These are phyloP conservation scores for Sycobia sp. DNA, from an alignment of 1,140 invertebrate species.

Conservation along the genomic window DNA sequence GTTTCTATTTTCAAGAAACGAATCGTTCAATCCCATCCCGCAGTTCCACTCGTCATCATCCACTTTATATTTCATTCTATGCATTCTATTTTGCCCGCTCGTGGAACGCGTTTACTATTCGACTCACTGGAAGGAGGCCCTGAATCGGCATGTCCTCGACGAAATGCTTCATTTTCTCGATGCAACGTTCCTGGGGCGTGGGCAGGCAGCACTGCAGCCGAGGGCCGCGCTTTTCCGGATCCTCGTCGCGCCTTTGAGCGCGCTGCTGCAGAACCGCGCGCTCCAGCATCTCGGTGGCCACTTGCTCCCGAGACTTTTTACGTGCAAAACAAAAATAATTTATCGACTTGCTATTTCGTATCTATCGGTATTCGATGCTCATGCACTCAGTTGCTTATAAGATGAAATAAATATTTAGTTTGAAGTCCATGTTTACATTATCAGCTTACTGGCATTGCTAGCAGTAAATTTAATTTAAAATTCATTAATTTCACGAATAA, in stretches of 20 bases:
- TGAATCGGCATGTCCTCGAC: constrained; percentile 38
- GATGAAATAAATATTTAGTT: no score
- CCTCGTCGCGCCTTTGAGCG: background rate
- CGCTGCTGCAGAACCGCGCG: background rate
- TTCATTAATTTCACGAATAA: no score
- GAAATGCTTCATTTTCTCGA: constrained; percentile 42
- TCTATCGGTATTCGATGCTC: no score
- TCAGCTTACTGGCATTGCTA: no score
- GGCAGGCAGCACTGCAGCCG: constrained; percentile 37
- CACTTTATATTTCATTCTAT: background rate
- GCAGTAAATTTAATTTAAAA: no score
- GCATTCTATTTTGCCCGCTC: no score
- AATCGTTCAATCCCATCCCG: background rate
- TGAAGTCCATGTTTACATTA: no score
- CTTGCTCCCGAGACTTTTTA: constrained; percentile 9
- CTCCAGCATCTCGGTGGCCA: constrained; percentile 12
- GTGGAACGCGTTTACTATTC: background rate
- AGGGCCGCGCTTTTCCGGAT: background rate
- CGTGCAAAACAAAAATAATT: no score
- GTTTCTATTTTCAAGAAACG: background rate
- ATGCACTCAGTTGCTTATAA: no score
- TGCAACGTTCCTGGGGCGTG: constrained; percentile 29
- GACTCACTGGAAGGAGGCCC: constrained; percentile 41
- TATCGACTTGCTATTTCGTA: no score
- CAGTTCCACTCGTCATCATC: background rate